phyloP scores from a whole-genome alignment of 2,113 vertebrate species.

The Emydocephalus ijimae region DNA sequence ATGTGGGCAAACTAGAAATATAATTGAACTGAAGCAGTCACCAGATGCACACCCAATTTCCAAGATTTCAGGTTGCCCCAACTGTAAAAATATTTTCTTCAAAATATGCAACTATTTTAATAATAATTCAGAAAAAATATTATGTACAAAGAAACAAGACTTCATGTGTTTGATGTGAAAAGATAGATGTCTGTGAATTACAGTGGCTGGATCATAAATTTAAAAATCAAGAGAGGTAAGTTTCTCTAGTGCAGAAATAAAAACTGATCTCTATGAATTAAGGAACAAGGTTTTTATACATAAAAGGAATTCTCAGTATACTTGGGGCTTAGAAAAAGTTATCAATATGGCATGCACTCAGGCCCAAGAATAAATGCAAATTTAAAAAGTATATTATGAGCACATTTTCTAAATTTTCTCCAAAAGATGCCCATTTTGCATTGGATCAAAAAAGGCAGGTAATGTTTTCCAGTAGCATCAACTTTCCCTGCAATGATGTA shows the following conservation, averaged over 20 bases:
- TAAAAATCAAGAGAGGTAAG: neutral
- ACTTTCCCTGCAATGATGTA: neutral
- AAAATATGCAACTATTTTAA: neutral
- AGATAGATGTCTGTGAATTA: neutral
- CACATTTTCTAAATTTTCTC: neutral
- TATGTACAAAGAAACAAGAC: neutral
- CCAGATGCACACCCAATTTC: neutral
- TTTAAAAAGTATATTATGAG: neutral
- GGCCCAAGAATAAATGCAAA: neutral
- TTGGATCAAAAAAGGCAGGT: neutral
- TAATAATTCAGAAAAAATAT: neutral
- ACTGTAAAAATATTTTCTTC: neutral
- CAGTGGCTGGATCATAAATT: neutral
- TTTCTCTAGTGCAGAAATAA: neutral
- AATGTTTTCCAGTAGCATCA: neutral
- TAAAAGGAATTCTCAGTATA: neutral
- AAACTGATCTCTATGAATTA: neutral
- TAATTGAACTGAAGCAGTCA: neutral
- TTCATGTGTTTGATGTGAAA: slow-evolving; percentile 14
- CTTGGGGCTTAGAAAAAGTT: neutral
- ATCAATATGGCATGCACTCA: neutral
- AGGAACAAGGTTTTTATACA: neutral
- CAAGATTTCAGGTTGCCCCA: neutral
- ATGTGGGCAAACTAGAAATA: neutral
- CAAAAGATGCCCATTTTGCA: neutral